Evolutionary conservation across 2,797 vertebrate species (phyloP), one percentile per base, ranked within the genome.

Genomic region (Schizothorax lantsangensis): DNA sequence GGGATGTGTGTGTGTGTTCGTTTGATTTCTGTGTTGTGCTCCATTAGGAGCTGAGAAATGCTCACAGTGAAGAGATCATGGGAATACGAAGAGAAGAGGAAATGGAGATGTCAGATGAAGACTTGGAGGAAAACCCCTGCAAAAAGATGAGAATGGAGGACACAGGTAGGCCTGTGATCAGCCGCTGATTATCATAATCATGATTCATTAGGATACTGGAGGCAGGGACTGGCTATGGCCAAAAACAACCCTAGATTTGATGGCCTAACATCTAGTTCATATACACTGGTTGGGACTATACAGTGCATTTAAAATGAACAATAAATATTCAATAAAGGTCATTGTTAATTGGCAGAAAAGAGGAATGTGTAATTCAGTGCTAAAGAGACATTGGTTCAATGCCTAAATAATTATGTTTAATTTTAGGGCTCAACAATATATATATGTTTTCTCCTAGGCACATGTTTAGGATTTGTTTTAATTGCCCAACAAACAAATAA

Each of bases 71-170:
- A 84, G 98, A 99, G 87, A 97, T 99, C 88, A 98, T 98, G 98
- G 97, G 97, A 79, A 98, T 98, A 90, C 95, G 98, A 0, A 95
- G 97, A 0, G 98, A 99, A 90, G 98, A 99, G 91, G 98, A 99
- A 91, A 99, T 99, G 98, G 98, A 99, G 93, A 98, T 99, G 98
- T 99, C 98, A 0, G 98, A 99, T 36, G 97, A 98, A 21, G 98
- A 99, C 87, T 95, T 91, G 1, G 96, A 95, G 38, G 96, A 97
- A 91, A 96, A 94, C 84, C 96, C 97, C 54, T 96, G 93, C 79
- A 99, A 99, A 93, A 97, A 95, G 91, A 92, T 95, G 83, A 93
- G 97, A 88, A 91, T 95, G 0, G 97, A 97, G 82, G 97, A 98
- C 49, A 95, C 97, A 89, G 98, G 98, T 98, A 95, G 91, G 79